Percentiles rank a stretch among this genome's conserved stretches.
These are phyloP conservation scores for Cuniculus paca DNA, from an alignment of 2,797 vertebrate species.

Conservation along the genomic window DNA sequence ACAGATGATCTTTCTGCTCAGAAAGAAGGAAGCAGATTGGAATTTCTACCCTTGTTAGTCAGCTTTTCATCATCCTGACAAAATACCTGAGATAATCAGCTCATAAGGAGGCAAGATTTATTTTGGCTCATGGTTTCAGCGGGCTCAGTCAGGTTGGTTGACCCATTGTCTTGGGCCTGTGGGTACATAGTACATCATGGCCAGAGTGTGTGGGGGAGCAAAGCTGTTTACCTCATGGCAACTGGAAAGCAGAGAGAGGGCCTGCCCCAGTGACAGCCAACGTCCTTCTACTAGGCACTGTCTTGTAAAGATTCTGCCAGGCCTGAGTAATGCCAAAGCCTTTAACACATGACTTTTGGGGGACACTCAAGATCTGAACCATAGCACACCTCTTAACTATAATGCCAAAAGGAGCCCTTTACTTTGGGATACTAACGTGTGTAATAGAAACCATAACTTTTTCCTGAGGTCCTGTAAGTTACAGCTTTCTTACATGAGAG, in stretches of 20 bases:
- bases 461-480: background rate
- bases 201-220: background rate
- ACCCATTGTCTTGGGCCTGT: background rate
- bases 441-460: background rate
- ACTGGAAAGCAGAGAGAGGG: background rate
- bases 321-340: background rate
- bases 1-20: background rate
- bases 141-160: background rate
- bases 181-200: background rate
- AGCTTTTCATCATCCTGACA: background rate
- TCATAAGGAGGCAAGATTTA: background rate
- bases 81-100: background rate
- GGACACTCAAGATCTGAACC: background rate
- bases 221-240: background rate
- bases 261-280: background rate
- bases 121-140: background rate
- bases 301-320: background rate
- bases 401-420: background rate
- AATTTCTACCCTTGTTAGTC: background rate
- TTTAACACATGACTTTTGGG: background rate
- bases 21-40: background rate
- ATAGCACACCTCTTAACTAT: background rate
- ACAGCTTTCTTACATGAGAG: background rate
- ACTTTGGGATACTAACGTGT: background rate
- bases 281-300: background rate